Percentiles rank a stretch among this genome's conserved stretches.
phyloP scores from a whole-genome alignment of 2,113 vertebrate genomes.

The Aegithalos caudatus region DNA sequence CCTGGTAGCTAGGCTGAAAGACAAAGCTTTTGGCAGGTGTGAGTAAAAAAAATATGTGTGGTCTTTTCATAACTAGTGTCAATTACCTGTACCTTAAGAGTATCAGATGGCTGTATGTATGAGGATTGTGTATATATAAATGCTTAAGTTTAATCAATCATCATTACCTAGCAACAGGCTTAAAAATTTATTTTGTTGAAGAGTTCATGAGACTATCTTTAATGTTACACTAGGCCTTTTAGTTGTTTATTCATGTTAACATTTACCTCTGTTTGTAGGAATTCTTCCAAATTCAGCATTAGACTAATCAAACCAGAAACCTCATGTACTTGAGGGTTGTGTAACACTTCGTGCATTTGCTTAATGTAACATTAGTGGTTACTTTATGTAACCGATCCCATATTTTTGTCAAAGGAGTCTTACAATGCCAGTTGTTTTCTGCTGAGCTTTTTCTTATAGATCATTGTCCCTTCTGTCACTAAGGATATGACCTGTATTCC shows the following conservation, averaged over 20 bases:
- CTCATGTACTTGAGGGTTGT: neutral
- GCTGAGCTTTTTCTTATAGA: neutral
- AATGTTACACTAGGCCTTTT: neutral
- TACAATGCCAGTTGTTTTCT: neutral
- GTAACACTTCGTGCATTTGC: neutral
- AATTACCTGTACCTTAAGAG: neutral
- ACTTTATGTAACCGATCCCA: neutral
- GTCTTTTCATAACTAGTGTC: neutral
- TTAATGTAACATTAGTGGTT: too few relatives aligned
- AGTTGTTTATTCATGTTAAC: neutral
- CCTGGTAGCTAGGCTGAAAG: neutral
- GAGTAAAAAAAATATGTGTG: neutral
- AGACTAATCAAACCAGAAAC: neutral
- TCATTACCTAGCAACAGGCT: neutral
- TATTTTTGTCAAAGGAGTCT: neutral
- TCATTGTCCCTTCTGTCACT: neutral
- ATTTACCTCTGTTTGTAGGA: neutral
- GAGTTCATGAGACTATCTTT: neutral
- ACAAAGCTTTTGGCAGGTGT: neutral
- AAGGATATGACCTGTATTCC: neutral
- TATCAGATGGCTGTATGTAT: neutral
- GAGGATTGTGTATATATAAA: neutral
- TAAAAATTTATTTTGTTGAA: neutral
- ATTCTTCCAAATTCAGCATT: neutral
- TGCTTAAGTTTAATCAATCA: neutral